phyloP scores from a whole-genome alignment of 2,888 invertebrate genomes.

The Phyto melanocephala region DNA sequence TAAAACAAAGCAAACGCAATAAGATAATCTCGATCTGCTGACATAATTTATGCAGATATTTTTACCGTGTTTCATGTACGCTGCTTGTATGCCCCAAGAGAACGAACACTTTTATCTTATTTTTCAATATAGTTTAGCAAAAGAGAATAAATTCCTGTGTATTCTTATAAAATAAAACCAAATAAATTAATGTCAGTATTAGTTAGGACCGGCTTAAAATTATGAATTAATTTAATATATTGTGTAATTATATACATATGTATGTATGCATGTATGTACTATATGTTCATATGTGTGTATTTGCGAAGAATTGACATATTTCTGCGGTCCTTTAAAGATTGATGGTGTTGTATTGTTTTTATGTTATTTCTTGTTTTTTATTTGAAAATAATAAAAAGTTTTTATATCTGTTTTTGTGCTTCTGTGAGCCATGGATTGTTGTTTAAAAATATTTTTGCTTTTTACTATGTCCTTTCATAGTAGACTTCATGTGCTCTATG shows the following conservation, averaged over 20 bases:
- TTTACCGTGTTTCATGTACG: constrained; percentile 71
- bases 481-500: constrained; percentile 51
- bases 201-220: no score
- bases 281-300: no score
- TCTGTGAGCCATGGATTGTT: constrained; percentile 30
- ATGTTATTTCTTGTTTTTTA: constrained; percentile 16
- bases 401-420: constrained; percentile 36
- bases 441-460: constrained; percentile 23
- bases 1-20: constrained; percentile 36
- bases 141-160: no score
- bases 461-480: constrained; percentile 47
- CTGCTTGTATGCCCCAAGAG: not conserved
- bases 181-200: no score
- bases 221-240: no score
- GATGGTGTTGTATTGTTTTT: not conserved
- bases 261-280: not conserved
- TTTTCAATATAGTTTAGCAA: no score
- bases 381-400: constrained; percentile 36
- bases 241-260: no score
- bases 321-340: constrained; percentile 16
- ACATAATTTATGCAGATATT: constrained; percentile 77
- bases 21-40: constrained; percentile 64
- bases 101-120: no score
- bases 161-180: no score
- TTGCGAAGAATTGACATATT: no score